Evolutionary conservation across 1,140 invertebrate genomes (phyloP).

Genomic region (Chelonus insularis): DNA sequence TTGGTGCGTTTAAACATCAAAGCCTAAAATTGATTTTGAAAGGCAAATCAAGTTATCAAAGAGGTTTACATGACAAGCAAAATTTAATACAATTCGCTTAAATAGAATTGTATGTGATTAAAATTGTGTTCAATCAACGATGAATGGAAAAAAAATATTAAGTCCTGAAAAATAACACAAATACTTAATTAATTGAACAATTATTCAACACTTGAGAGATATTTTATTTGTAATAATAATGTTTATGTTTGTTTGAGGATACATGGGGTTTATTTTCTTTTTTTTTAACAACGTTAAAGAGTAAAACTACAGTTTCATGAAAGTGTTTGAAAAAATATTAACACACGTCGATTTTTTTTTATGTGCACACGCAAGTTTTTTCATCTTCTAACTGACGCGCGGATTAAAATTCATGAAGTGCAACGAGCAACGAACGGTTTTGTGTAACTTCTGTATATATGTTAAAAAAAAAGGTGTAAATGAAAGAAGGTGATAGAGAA

Average conservation of each 20-base stretch:
- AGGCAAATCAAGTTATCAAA: too few species aligned
- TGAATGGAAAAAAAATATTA: too few species aligned
- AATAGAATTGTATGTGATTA: too few species aligned
- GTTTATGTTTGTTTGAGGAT: neutral
- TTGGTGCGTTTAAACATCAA: too few species aligned
- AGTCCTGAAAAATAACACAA: too few species aligned
- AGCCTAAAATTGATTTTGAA: too few species aligned
- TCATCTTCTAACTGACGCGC: conserved; percentile 22
- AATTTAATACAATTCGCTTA: too few species aligned
- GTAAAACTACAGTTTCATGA: neutral
- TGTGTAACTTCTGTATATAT: conserved; percentile 8
- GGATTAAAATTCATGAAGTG: conserved; percentile 51
- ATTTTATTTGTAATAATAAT: too few species aligned
- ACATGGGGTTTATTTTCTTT: conserved; percentile 41
- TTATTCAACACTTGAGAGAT: too few species aligned
- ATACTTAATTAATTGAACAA: too few species aligned
- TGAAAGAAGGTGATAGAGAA: neutral
- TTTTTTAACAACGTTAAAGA: neutral
- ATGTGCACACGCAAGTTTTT: conserved; percentile 15
- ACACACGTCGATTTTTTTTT: conserved; percentile 20
- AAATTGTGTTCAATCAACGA: too few species aligned
- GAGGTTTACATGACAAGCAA: too few species aligned
- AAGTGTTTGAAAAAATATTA: conserved; percentile 46
- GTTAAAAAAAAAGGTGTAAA: conserved; percentile 1
- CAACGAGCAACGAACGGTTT: conserved; percentile 35